Evolutionary conservation across 64 coral and sea anemone genomes (phyloP).

Genomic region (Actinia equina): DNA sequence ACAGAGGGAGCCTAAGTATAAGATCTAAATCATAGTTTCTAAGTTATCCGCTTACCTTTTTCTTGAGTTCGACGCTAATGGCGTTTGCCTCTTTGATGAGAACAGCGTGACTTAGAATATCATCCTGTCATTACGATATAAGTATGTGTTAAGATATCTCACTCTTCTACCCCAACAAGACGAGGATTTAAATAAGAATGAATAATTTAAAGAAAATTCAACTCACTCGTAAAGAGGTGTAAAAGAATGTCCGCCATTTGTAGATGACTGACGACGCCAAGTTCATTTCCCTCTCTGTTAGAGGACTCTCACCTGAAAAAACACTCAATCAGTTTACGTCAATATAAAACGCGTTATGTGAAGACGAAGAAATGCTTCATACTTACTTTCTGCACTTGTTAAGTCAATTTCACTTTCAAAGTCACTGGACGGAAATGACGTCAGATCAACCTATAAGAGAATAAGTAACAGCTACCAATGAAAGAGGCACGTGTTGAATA

Average conservation of each 20-base stretch:
- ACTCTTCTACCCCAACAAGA: background rate
- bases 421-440: constrained; percentile 92
- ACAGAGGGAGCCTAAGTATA: background rate
- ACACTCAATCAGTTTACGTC: background rate
- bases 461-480: background rate
- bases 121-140: constrained; percentile 39
- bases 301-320: constrained; percentile 71
- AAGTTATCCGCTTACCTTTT: constrained; percentile 55
- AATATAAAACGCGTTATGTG: background rate
- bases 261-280: constrained; percentile 61
- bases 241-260: constrained; percentile 81
- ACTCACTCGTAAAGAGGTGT: constrained; percentile 72
- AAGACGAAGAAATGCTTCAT: background rate
- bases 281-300: constrained; percentile 78
- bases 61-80: constrained; percentile 90
- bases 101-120: constrained; percentile 83
- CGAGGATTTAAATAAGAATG: background rate
- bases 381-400: constrained; percentile 78
- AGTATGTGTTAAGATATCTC: background rate
- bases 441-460: constrained; percentile 41
- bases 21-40: background rate
- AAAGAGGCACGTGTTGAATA: no score
- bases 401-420: constrained; percentile 89
- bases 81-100: constrained; percentile 96
- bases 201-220: background rate